Conservation (phyloP, 1,140 invertebrate species). For the Ceratina australensis region DNA sequence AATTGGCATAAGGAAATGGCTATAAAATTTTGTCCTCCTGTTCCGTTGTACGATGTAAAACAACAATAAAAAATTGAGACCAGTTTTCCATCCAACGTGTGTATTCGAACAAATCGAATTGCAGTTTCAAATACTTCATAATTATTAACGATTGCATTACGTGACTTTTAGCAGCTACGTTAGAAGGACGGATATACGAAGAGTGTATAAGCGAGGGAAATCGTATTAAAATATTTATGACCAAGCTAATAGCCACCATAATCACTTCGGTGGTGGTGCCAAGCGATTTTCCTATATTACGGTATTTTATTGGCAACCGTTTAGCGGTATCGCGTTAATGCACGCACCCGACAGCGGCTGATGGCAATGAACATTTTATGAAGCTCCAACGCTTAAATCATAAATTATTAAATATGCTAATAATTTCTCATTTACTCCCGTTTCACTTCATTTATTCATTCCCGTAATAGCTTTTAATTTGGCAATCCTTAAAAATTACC, state of each 20-base stretch:
- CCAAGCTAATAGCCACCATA: background rate
- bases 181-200: background rate
- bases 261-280: conserved; percentile 14
- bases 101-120: background rate
- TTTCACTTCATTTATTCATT: background rate
- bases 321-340: conserved; percentile 7
- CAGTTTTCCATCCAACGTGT: too few relatives aligned
- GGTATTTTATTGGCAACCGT: conserved; percentile 19
- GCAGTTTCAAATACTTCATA: background rate
- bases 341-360: background rate
- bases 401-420: background rate
- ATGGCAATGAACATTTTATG: conserved; percentile 21
- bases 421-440: background rate
- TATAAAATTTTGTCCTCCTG: too few relatives aligned
- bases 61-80: too few relatives aligned
- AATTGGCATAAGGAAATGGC: too few relatives aligned
- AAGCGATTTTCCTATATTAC: conserved; percentile 6
- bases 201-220: background rate
- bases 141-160: background rate
- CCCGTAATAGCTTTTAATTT: background rate
- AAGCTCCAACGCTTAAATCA: background rate
- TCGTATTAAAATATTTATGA: conserved; percentile 27
- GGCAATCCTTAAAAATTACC: background rate
- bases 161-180: background rate
- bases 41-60: too few relatives aligned